Evolutionary conservation across 2,113 vertebrate species (phyloP), one percentile per base, ranked within the genome.

Genomic region (Halcyon malimbica): DNA sequence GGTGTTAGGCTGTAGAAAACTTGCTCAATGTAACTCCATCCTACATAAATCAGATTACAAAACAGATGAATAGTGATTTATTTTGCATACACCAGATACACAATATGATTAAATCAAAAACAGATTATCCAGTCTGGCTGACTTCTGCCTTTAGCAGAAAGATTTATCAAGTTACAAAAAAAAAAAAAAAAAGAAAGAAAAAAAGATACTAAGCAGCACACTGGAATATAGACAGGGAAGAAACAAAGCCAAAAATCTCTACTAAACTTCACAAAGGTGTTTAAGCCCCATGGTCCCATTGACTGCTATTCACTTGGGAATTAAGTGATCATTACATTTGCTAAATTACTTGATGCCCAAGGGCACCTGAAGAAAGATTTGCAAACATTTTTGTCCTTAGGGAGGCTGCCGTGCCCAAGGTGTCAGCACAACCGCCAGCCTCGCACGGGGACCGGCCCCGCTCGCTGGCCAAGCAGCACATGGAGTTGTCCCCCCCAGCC

Each of bases 61-160:
- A 75, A 6, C 69, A 95, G 94, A 96, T 96, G 96, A 96, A 96
- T 95, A 94, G 95, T 94, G 96, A 96, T 95, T 96, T 96, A 94
- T 96, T 96, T 95, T 94, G 89, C 96, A 87, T 87, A 84, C 48
- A 80, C 96, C 96, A 97, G 96, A 96, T 93, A 92, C 92, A 87
- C 83, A 83, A 84, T 90, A 87, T 97, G 94, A 96, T 97, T 96
- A 94, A 96, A 97, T 96, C 92, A 97, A 95, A 93, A 95, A 93
- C 95, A 96, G 96, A 96, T 96, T 94, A 96, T 74, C 94, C 83
- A 95, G 94, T 92, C 92, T 96, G 95, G 91, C 90, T 93, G 96
- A 96, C 94, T 95, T 95, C 92, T 93, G 86, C 86, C 69, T 89
- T 95, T 91, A 96, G 83, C 39, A 96, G 80, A 84, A 89, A 96